phyloP scores from a whole-genome alignment of 1,140 invertebrate species.

The Drosophila arawakana region DNA sequence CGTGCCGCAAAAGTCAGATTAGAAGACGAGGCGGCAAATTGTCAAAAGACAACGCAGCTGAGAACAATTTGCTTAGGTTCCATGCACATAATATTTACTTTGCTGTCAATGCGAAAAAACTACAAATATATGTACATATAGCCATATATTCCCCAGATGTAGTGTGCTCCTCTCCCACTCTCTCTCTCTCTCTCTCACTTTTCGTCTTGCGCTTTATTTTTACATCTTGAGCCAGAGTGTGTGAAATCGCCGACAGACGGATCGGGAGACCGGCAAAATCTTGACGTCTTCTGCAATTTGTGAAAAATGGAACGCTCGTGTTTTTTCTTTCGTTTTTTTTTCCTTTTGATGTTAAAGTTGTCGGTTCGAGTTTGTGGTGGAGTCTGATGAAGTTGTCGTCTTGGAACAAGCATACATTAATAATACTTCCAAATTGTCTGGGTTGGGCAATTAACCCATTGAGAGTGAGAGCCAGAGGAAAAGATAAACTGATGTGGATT shows the following conservation, averaged over 20 bases:
- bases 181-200: neutral
- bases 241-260: conserved; percentile 41
- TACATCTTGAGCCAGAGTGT: conserved; percentile 34
- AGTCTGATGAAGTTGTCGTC: conserved; percentile 33
- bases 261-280: conserved; percentile 2
- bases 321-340: conserved; percentile 4
- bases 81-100: conserved; percentile 29
- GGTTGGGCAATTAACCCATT: conserved; percentile 50
- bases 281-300: conserved; percentile 19
- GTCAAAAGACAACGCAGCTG: conserved; percentile 52
- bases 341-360: conserved; percentile 1
- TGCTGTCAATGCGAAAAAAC: neutral
- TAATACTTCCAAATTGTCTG: conserved; percentile 40
- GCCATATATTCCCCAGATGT: neutral
- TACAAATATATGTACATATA: conserved; percentile 3
- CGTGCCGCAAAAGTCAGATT: conserved; percentile 15
- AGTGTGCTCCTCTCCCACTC: neutral
- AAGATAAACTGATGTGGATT: neutral
- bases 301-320: conserved; percentile 25
- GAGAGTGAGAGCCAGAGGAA: neutral
- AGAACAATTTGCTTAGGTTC: conserved; percentile 44
- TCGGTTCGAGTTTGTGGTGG: conserved; percentile 1
- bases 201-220: conserved; percentile 18
- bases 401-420: conserved; percentile 35
- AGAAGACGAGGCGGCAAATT: conserved; percentile 49